Evolutionary conservation across 2,113 vertebrate species (phyloP).

Genomic region (Piaya cayana): DNA sequence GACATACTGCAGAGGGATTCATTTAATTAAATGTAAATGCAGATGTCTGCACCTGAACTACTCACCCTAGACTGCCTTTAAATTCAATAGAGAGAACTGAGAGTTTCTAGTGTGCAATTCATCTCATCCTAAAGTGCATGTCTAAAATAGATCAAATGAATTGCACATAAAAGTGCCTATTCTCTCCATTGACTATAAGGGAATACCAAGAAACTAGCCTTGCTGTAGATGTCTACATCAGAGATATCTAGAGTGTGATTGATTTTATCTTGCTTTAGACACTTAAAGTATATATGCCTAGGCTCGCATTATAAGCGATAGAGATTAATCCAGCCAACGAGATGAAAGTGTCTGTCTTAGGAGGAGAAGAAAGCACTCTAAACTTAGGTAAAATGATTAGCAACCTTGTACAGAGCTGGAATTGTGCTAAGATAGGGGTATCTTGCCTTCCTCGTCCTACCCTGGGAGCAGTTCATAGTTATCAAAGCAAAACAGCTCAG

Average conservation of each 20-base stretch:
- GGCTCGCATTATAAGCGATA: not conserved
- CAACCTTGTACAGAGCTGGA: not conserved
- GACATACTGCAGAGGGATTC: not conserved
- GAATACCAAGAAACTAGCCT: slow-evolving; percentile 28
- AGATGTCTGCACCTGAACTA: slow-evolving; percentile 55
- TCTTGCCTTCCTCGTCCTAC: not conserved
- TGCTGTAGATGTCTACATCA: slow-evolving; percentile 26
- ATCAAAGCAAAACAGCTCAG: not conserved
- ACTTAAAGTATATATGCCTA: not conserved
- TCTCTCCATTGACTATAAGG: slow-evolving; percentile 41
- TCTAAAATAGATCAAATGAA: slow-evolving; percentile 70
- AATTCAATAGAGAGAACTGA: slow-evolving; percentile 59
- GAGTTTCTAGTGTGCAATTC: slow-evolving; percentile 42
- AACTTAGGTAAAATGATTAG: not conserved
- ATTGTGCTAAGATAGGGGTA: not conserved
- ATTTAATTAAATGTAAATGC: slow-evolving; percentile 53
- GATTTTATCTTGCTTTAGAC: slow-evolving; percentile 33
- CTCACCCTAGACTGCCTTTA: slow-evolving; percentile 46
- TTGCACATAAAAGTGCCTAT: slow-evolving; percentile 57
- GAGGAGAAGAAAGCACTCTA: not conserved
- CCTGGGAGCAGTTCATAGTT: not conserved
- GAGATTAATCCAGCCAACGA: not conserved
- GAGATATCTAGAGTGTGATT: slow-evolving; percentile 21
- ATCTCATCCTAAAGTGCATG: slow-evolving; percentile 58
- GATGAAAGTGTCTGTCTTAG: not conserved